Conservation (phyloP, 2,888 invertebrate species). For the Phaonia tiefii region DNA sequence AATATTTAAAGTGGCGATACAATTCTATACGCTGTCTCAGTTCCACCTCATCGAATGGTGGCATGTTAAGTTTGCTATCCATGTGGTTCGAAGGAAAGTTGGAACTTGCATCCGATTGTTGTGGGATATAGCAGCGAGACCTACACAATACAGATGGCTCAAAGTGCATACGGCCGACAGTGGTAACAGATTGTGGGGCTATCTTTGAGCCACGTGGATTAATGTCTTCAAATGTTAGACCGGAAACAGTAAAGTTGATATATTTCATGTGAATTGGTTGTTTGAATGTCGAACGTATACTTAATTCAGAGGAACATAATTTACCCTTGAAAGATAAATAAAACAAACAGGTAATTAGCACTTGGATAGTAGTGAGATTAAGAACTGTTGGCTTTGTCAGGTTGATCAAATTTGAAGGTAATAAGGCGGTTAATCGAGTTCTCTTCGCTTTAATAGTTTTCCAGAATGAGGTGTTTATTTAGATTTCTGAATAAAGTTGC, state of each 20-base stretch:
- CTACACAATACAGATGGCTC: slow-evolving; percentile 87
- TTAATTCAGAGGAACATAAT: slow-evolving; percentile 88
- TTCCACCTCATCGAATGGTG: slow-evolving; percentile 77
- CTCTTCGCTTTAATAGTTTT: too few species aligned
- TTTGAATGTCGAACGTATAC: slow-evolving; percentile 90
- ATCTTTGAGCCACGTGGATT: slow-evolving; percentile 79
- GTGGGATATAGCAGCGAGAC: slow-evolving; percentile 76
- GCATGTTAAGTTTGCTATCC: slow-evolving; percentile 61
- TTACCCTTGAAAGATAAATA: slow-evolving; percentile 83
- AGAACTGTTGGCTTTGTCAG: too few species aligned
- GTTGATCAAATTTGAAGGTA: too few species aligned
- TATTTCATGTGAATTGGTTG: slow-evolving; percentile 87
- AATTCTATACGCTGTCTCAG: slow-evolving; percentile 77
- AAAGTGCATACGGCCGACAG: slow-evolving; percentile 85
- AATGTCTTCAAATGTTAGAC: slow-evolving; percentile 83
- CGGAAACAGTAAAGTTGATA: slow-evolving; percentile 83
- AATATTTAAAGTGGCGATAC: slow-evolving; percentile 77
- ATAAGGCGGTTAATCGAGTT: too few species aligned
- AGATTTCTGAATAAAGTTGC: background rate
- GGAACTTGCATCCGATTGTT: slow-evolving; percentile 64
- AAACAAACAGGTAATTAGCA: too few species aligned
- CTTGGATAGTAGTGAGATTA: too few species aligned
- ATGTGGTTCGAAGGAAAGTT: slow-evolving; percentile 63
- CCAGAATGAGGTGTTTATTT: too few species aligned
- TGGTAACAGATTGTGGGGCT: slow-evolving; percentile 81